Percentiles rank a stretch among this genome's conserved stretches.
Conservation (phyloP, 2,888 invertebrate species). For the Desoria tigrina region DNA sequence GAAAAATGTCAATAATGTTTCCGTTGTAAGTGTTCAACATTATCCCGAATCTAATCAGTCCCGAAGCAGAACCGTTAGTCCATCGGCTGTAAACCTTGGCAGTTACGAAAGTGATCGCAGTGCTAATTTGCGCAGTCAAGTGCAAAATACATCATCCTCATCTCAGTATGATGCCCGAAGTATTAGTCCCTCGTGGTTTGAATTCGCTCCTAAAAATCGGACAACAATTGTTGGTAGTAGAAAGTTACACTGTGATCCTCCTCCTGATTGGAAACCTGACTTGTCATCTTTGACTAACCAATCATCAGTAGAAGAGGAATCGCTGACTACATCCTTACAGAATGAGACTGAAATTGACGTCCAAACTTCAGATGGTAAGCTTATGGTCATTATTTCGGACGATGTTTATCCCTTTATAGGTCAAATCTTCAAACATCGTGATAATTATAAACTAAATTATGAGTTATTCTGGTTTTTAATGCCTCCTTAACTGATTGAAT, state of each 20-base stretch:
- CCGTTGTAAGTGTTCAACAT: slow-evolving; percentile 47
- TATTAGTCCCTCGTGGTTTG: slow-evolving; percentile 36
- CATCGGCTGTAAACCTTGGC: neutral
- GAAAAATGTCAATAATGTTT: slow-evolving; percentile 41
- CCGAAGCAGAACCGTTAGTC: neutral
- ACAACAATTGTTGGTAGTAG: slow-evolving; percentile 76
- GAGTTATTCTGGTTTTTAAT: too few relatives aligned
- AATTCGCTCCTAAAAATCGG: slow-evolving; percentile 66
- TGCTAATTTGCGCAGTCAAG: slow-evolving; percentile 19
- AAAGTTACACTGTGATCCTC: slow-evolving; percentile 69
- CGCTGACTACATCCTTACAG: slow-evolving; percentile 26
- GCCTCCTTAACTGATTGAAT: too few relatives aligned
- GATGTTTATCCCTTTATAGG: too few relatives aligned
- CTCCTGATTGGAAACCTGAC: slow-evolving; percentile 51
- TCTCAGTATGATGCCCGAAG: slow-evolving; percentile 18
- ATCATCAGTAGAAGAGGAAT: slow-evolving; percentile 14
- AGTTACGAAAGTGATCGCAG: slow-evolving; percentile 3
- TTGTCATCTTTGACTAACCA: slow-evolving; percentile 31
- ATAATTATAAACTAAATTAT: too few relatives aligned
- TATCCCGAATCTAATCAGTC: slow-evolving; percentile 12
- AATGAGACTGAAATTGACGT: slow-evolving; percentile 49
- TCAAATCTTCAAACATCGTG: too few relatives aligned
- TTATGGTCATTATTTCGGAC: too few relatives aligned
- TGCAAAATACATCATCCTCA: neutral
- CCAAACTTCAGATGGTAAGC: slow-evolving; percentile 30